Evolutionary conservation across 37 sponge, comb jelly and placozoan species (phyloP).

Genomic region (Geodia barretti): DNA sequence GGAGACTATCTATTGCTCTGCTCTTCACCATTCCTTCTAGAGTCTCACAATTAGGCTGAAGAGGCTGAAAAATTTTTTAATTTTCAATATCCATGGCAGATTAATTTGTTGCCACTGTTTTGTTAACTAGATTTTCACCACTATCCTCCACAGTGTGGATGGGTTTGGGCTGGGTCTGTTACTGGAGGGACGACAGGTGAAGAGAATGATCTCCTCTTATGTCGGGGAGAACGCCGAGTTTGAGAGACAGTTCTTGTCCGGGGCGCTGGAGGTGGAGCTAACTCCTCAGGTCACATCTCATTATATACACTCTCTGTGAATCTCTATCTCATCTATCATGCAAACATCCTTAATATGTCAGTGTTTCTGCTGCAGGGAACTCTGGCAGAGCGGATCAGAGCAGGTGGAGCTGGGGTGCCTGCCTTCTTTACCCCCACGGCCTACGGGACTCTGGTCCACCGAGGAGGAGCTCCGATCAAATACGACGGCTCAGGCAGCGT

Average conservation of each 20-base stretch:
- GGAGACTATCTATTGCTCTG: background rate
- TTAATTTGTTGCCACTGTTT: no score
- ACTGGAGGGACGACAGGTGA: slow-evolving; percentile 66
- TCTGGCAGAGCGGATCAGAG: slow-evolving; percentile 90
- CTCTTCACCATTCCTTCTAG: background rate
- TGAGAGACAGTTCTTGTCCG: slow-evolving; percentile 91
- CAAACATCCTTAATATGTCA: no score
- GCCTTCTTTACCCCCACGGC: slow-evolving; percentile 98
- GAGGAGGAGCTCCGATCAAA: slow-evolving; percentile 92
- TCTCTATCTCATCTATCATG: no score
- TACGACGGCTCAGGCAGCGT: slow-evolving; percentile 62
- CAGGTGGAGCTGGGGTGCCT: slow-evolving; percentile 97
- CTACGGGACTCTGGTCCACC: slow-evolving; percentile 92
- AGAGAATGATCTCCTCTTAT: slow-evolving; percentile 89
- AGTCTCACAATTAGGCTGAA: no score
- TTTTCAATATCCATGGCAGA: no score
- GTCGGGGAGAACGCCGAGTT: slow-evolving; percentile 96
- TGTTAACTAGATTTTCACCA: no score
- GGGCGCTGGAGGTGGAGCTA: slow-evolving; percentile 93
- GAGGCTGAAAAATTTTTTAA: no score
- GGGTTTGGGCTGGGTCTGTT: slow-evolving; percentile 75
- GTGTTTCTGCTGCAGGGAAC: slow-evolving; percentile 73
- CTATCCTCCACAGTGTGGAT: slow-evolving; percentile 40
- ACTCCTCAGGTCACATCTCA: slow-evolving; percentile 51
- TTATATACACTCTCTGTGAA: no score